Conservation (phyloP, 2,797 vertebrate species). For the Poeciliopsis paucimaculata region DNA sequence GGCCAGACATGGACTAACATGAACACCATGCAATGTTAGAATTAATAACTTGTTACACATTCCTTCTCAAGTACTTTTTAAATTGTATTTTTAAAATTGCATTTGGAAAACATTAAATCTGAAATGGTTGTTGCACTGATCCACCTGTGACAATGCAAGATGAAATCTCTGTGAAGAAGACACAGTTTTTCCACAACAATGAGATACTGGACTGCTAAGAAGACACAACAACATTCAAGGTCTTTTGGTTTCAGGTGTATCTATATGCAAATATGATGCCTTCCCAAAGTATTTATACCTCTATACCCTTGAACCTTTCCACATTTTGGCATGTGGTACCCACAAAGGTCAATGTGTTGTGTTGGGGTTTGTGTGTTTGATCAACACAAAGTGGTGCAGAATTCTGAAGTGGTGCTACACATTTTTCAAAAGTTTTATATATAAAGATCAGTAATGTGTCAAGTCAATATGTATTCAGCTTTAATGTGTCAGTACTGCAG, state of each 20-base stretch:
- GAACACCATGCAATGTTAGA: not conserved
- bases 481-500: not conserved
- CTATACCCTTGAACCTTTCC: not conserved
- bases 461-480: not conserved
- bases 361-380: not conserved
- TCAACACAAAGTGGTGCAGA: not conserved
- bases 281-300: not conserved
- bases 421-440: not conserved
- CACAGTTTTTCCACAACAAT: not conserved
- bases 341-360: not conserved
- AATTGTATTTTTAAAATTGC: slow-evolving; percentile 9
- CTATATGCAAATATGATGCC: not conserved
- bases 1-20: not conserved
- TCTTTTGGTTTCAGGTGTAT: not conserved
- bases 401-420: not conserved
- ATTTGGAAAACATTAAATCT: not conserved
- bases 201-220: not conserved
- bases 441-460: not conserved
- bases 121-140: slow-evolving; percentile 10
- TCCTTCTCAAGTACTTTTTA: slow-evolving; percentile 6
- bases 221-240: not conserved
- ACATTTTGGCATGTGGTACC: not conserved
- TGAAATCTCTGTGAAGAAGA: not conserved
- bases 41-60: slow-evolving; percentile 20
- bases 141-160: slow-evolving; percentile 12